phyloP scores from a whole-genome alignment of 2,797 vertebrate genomes.

The Platyrinchus mystaceus region DNA sequence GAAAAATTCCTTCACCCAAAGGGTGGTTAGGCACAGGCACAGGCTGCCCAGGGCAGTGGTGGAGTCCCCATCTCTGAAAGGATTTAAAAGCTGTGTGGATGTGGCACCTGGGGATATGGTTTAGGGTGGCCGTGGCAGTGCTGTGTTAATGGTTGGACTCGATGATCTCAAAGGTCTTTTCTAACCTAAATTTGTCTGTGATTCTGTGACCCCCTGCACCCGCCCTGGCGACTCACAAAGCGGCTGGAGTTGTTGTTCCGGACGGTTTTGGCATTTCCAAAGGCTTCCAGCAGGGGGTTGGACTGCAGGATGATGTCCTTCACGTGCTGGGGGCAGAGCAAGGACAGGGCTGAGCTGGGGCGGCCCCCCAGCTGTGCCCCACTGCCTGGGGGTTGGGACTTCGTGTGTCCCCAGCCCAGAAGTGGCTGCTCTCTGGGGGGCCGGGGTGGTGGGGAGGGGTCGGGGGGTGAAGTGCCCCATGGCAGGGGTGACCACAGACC shows the following conservation, averaged over 20 bases:
- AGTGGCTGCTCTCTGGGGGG: neutral
- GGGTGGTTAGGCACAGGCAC: neutral
- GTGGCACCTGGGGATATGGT: neutral
- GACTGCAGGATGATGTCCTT: slow-evolving; percentile 99
- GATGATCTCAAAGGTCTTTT: neutral
- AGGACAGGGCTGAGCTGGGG: neutral
- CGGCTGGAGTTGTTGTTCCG: slow-evolving; percentile 98
- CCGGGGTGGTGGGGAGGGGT: fast-evolving
- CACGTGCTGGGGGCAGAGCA: slow-evolving; percentile 83
- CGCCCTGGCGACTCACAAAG: slow-evolving; percentile 83
- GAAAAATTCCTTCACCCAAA: neutral
- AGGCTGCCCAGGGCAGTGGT: neutral
- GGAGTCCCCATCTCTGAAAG: neutral
- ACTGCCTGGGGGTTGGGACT: neutral
- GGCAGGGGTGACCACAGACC: neutral
- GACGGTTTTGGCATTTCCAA: slow-evolving; percentile 96
- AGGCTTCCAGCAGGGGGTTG: slow-evolving; percentile 94
- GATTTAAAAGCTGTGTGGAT: neutral
- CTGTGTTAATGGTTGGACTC: neutral
- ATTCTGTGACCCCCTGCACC: neutral
- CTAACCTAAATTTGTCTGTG: neutral
- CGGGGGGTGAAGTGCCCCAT: fast-evolving
- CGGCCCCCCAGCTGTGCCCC: fast-evolving
- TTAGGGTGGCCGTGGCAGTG: neutral
- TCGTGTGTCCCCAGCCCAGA: neutral